These are phyloP conservation scores for Sarcophilus harrisii DNA, from an alignment of 2,797 vertebrate genomes.

Conservation along the genomic window DNA sequence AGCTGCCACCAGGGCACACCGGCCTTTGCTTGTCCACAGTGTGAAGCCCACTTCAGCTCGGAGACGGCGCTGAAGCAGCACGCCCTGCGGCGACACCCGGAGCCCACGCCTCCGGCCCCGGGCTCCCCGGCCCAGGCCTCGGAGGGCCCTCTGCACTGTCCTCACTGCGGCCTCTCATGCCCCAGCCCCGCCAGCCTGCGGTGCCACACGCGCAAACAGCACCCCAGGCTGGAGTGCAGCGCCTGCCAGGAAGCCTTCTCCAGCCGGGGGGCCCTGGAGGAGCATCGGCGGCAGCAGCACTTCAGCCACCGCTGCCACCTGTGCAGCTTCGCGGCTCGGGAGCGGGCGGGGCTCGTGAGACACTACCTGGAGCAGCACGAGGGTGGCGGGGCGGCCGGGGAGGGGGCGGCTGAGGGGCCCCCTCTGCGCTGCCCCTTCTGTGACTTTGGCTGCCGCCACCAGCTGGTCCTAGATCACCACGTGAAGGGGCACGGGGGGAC, in stretches of 20 bases:
- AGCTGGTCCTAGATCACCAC: constrained; percentile 95
- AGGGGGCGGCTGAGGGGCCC: constrained; percentile 78
- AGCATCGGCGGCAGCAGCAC: constrained; percentile 87
- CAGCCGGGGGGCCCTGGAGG: constrained; percentile 85
- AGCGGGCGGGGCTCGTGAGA: constrained; percentile 89
- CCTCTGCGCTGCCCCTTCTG: constrained; percentile 91
- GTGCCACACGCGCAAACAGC: constrained; percentile 89
- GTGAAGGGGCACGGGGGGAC: constrained; percentile 94
- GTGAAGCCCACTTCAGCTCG: constrained; percentile 92
- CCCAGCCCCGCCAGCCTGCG: constrained; percentile 87
- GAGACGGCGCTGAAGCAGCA: constrained; percentile 94
- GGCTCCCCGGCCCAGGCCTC: constrained; percentile 83
- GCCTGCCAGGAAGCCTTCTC: constrained; percentile 87
- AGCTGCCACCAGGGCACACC: constrained; percentile 93
- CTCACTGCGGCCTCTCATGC: constrained; percentile 87
- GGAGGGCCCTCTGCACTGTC: constrained; percentile 64
- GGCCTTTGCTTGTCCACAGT: constrained; percentile 88
- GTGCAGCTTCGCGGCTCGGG: constrained; percentile 92
- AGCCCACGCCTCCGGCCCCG: constrained; percentile 48
- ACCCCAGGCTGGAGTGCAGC: constrained; percentile 86
- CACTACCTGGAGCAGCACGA: constrained; percentile 93
- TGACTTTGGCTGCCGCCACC: constrained; percentile 91
- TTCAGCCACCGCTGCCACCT: constrained; percentile 90
- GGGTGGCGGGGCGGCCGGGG: neutral
- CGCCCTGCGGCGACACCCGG: constrained; percentile 88